Percentiles rank a stretch among this genome's conserved stretches.
Conservation (phyloP, 2,797 vertebrate species). For the Octomys mimax region DNA sequence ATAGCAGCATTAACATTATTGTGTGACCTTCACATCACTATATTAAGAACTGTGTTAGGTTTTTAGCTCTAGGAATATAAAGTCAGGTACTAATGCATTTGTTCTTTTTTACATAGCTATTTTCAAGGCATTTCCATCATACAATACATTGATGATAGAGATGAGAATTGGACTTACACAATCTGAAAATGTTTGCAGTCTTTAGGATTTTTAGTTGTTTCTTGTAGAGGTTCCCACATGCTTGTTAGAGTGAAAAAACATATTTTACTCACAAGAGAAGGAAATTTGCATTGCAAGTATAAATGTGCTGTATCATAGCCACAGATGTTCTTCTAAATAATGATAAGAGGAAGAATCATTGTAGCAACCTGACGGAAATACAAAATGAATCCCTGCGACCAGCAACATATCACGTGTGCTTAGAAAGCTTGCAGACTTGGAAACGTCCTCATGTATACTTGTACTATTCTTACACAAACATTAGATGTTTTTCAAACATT, state of each 20-base stretch:
- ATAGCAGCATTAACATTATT: background rate
- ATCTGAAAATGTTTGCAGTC: background rate
- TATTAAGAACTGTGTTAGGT: background rate
- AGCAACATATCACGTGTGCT: background rate
- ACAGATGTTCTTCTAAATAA: background rate
- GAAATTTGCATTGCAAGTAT: background rate
- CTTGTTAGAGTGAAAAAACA: background rate
- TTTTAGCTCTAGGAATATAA: background rate
- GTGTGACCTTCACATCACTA: background rate
- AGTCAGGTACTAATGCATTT: background rate
- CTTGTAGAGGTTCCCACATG: background rate
- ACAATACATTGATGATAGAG: background rate
- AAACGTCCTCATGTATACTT: background rate
- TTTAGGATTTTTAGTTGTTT: background rate
- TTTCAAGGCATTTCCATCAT: slow-evolving; percentile 27
- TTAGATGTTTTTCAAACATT: too few species aligned
- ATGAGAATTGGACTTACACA: background rate
- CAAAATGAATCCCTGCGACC: background rate
- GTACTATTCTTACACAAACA: background rate
- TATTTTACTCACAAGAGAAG: background rate
- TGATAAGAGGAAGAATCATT: background rate
- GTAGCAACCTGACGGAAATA: background rate
- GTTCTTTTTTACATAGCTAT: background rate
- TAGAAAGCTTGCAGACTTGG: background rate
- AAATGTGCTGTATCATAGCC: background rate